A percentile compares a stretch with the other conserved stretches of the same genome.
These are phyloP conservation scores for Pelmatolapia mariae DNA, from an alignment of 2,113 vertebrate genomes.

Conservation along the genomic window DNA sequence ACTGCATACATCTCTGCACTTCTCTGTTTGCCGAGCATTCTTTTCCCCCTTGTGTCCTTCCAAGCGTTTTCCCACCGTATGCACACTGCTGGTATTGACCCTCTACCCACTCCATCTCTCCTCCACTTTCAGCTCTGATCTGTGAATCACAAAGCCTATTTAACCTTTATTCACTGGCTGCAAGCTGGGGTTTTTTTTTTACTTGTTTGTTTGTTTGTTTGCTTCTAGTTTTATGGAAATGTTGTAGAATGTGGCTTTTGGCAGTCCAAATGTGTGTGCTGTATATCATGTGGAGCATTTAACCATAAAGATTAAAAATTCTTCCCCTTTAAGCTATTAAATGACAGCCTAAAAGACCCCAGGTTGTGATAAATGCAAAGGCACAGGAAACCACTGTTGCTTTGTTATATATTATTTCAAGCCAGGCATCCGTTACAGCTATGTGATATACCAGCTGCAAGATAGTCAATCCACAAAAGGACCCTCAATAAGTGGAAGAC, in stretches of 20 bases:
- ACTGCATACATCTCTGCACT: background rate
- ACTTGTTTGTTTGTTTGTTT: background rate
- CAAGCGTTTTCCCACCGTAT: slow-evolving; percentile 33
- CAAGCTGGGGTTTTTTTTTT: background rate
- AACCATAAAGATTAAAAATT: background rate
- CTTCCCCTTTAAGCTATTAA: background rate
- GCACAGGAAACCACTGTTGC: slow-evolving; percentile 1
- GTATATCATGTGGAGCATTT: background rate
- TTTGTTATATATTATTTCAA: slow-evolving; percentile 17
- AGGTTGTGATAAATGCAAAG: background rate
- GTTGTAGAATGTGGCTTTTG: background rate
- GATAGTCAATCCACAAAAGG: slow-evolving; percentile 34
- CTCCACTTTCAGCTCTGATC: slow-evolving; percentile 24
- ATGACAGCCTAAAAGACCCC: background rate
- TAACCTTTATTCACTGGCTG: slow-evolving; percentile 48
- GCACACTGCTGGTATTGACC: slow-evolving; percentile 45
- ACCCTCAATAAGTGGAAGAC: slow-evolving; percentile 31
- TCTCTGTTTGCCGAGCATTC: background rate
- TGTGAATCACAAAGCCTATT: slow-evolving; percentile 59
- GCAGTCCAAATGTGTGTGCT: background rate
- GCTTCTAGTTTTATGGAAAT: background rate
- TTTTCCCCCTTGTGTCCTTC: background rate
- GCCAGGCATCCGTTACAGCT: slow-evolving; percentile 4
- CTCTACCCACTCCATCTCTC: slow-evolving; percentile 44
- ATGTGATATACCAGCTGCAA: slow-evolving; percentile 31